Base-by-base conservation (phyloP, 2,797 vertebrate species). In the Poeciliopsis turneri region DNA sequence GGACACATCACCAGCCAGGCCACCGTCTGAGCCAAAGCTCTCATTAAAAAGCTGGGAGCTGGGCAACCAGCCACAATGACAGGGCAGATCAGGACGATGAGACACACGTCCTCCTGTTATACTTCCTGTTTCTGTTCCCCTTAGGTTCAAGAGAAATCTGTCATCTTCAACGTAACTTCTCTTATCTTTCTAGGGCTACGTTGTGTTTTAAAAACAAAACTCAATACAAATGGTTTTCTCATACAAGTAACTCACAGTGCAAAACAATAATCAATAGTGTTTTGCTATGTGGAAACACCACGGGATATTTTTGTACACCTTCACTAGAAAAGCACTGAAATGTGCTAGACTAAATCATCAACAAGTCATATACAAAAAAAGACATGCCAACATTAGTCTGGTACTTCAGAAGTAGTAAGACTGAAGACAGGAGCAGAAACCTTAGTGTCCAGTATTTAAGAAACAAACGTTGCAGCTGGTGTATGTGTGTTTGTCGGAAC, bases 61-160 rank as follows among this genome's bases (percentile, higher is more conserved):
- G 86, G 91, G 89, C 89, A 80, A 66, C 10, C 25, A 7, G 90
- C 91, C 90, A 91, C 15, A 4, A 74, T 79, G 83, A 79, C 85
- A 91, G 82, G 83, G 82, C 81, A 88, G 82, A 93, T 88, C 89
- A 88, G 86, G 93, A 91, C 87, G 30, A 78, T 18, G 51, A 84
- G 88, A 90, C 85, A 87, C 86, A 77, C 72, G 86, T 84, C 80
- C 88, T 89, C 84, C 82, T 39, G 76, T 87, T 92, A 83, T 84
- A 91, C 87, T 92, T 93, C 87, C 90, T 84, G 89, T 93, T 92
- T 92, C 82, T 88, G 88, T 89, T 87, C 78, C 80, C 71, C 74
- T 74, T 72, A 55, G 76, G 82, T 82, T 86, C 74, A 79, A 78
- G 75, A 70, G 79, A 66, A 84, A 69, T 81, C 16, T 76, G 49